These are phyloP conservation scores for Chloroceryle aenea DNA, from an alignment of 2,113 vertebrate species.

Conservation along the genomic window DNA sequence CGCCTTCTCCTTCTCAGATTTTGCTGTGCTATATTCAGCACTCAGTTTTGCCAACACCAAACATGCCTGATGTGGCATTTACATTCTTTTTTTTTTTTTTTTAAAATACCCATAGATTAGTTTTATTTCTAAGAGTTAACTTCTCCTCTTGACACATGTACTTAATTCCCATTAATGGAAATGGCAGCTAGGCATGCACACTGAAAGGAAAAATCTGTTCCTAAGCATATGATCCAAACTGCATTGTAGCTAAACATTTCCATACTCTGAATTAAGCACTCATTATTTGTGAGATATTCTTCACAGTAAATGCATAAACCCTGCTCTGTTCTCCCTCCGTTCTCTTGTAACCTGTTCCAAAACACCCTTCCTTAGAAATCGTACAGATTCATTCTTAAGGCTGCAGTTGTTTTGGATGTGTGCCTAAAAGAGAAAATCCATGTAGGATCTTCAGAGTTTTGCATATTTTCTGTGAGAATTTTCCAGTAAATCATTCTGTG, in stretches of 20 bases:
- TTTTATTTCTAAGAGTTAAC: conserved; percentile 69
- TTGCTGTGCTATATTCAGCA: conserved; percentile 60
- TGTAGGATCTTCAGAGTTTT: conserved; percentile 41
- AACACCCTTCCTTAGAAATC: background rate
- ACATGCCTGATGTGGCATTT: conserved; percentile 69
- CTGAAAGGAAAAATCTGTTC: conserved; percentile 66
- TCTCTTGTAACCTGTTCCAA: background rate
- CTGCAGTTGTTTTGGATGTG: background rate
- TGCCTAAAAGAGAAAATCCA: conserved; percentile 32
- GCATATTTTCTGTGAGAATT: conserved; percentile 64
- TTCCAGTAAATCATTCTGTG: conserved; percentile 52
- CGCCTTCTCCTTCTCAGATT: conserved; percentile 50
- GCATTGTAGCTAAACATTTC: conserved; percentile 68
- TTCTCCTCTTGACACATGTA: conserved; percentile 69
- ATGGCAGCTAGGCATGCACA: conserved; percentile 66
- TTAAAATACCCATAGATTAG: conserved; percentile 3
- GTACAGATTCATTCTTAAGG: background rate
- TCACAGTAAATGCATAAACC: conserved; percentile 24
- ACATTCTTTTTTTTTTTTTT: conserved; percentile 2
- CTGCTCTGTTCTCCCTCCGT: background rate
- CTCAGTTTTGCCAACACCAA: conserved; percentile 54
- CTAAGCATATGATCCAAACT: conserved; percentile 62
- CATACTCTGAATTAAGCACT: conserved; percentile 50
- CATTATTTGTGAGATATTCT: conserved; percentile 43
- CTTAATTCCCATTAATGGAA: conserved; percentile 75